phyloP scores from a whole-genome alignment of 2,113 vertebrate genomes.

The Zosterops hypoxanthus region DNA sequence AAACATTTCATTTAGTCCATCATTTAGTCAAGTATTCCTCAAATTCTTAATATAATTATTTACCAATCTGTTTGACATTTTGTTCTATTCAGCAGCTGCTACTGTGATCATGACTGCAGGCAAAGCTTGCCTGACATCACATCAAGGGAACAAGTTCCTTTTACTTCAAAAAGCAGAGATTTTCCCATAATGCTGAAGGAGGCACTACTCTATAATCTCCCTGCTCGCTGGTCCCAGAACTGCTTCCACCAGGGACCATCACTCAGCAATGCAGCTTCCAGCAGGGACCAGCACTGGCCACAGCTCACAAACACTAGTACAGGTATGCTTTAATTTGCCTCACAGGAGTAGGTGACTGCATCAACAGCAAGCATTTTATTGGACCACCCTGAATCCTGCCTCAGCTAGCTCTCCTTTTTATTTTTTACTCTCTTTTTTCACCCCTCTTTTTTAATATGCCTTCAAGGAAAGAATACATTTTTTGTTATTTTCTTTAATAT shows the following conservation, averaged over 20 bases:
- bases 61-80: not conserved
- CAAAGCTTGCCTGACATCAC: not conserved
- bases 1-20: not conserved
- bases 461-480: not conserved
- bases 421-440: not conserved
- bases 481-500: not conserved
- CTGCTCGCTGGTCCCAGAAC: not conserved
- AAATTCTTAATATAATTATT: not conserved
- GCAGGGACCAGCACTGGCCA: not conserved
- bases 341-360: not conserved
- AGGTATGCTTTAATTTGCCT: not conserved
- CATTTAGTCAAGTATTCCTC: not conserved
- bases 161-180: not conserved
- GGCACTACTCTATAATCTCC: not conserved
- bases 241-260: not conserved
- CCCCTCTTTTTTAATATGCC: not conserved
- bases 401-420: not conserved
- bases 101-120: not conserved
- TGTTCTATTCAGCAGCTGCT: not conserved
- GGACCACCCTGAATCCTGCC: not conserved
- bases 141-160: not conserved
- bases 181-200: not conserved
- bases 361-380: not conserved
- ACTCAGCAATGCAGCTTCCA: not conserved
- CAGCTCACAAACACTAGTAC: fast-evolving